Evolutionary conservation across 2,797 vertebrate genomes (phyloP), one percentile per base, ranked within the genome.

Genomic region (Gorsachius magnificus): DNA sequence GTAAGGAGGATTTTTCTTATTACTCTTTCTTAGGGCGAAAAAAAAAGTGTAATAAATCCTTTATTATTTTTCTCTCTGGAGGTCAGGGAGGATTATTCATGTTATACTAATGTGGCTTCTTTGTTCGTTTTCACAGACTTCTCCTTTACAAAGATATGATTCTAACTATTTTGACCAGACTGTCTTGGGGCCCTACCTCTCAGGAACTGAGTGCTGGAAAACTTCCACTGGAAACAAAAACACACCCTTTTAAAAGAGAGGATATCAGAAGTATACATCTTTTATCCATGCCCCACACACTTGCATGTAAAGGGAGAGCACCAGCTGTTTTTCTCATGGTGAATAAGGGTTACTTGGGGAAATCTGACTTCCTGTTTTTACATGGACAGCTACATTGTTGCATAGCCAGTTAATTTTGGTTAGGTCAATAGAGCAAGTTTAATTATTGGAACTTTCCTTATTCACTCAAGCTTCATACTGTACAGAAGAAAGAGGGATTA

Each of bases 351-450:
- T 98, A 98, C 98, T 98, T 98, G 97, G 98, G 98, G 98, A 98
- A 98, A 98, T 97, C 97, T 98, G 97, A 94, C 96, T 98, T 98
- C 98, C 98, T 98, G 98, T 98, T 98, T 98, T 98, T 98, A 97
- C 97, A 98, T 89, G 97, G 98, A 97, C 97, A 97, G 95, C 97
- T 97, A 98, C 97, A 97, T 97, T 97, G 97, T 97, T 98, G 96
- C 97, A 93, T 97, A 96, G 97, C 96, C 95, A 97, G 97, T 98
- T 98, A 98, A 98, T 98, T 98, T 97, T 97, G 97, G 97, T 96
- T 97, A 96, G 98, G 97, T 97, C 98, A 98, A 97, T 87, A 97
- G 97, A 96, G 95, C 97, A 97, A 97, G 97, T 98, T 98, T 98
- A 98, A 98, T 98, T 98, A 97, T 98, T 97, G 91, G 91, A 97